Conservation (phyloP, 92 coral and sea anemone genomes). For the Meandrina meandrites region DNA sequence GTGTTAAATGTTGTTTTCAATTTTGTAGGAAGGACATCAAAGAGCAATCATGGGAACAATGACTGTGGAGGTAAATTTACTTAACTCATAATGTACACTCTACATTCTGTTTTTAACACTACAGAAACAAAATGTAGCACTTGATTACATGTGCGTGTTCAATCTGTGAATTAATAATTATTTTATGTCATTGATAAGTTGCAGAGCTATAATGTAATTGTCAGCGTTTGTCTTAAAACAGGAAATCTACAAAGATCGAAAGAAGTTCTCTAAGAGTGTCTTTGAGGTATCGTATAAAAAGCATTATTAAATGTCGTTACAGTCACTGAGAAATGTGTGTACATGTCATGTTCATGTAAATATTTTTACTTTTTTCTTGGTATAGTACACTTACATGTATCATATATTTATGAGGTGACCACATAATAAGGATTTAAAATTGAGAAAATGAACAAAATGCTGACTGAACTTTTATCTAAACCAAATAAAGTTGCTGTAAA, state of each 20-base stretch:
- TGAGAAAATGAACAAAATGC: background rate
- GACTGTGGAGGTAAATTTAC: slow-evolving; percentile 86
- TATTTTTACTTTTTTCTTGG: background rate
- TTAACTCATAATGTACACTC: background rate
- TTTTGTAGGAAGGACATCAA: slow-evolving; percentile 90
- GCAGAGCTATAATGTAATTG: background rate
- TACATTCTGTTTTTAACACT: background rate
- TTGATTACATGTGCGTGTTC: background rate
- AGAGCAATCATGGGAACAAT: slow-evolving; percentile 99
- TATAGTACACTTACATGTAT: no score
- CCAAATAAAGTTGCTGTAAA: no score
- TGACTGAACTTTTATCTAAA: no score
- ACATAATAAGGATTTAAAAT: no score
- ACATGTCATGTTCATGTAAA: background rate
- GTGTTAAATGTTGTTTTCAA: background rate
- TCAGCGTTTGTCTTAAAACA: background rate
- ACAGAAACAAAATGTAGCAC: background rate
- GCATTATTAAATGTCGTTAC: no score
- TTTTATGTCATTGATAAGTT: background rate
- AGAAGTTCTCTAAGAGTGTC: slow-evolving; percentile 98
- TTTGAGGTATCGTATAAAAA: slow-evolving; percentile 79
- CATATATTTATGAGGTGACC: no score
- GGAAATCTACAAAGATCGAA: slow-evolving; percentile 99
- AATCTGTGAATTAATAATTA: background rate
- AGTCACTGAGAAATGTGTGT: no score